Evolutionary conservation across 2,797 vertebrate species (phyloP).

Genomic region (Pseudochaenichthys georgianus): DNA sequence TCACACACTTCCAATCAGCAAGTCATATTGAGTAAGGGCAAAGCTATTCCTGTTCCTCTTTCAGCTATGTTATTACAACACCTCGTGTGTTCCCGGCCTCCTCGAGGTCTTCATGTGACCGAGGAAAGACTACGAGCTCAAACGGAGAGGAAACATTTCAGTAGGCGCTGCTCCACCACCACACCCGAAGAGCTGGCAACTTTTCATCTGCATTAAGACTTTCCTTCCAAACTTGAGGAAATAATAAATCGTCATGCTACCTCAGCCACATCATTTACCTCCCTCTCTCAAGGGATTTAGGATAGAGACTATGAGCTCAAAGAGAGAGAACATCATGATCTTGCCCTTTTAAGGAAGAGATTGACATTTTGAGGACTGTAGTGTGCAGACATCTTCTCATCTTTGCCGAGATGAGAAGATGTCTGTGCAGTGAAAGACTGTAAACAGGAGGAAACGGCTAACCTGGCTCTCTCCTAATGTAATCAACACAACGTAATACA

Average conservation of each 20-base stretch:
- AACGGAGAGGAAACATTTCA: slow-evolving; percentile 62
- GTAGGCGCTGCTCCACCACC: slow-evolving; percentile 38
- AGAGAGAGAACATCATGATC: not conserved
- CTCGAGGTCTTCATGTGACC: slow-evolving; percentile 70
- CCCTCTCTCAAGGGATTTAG: slow-evolving; percentile 35
- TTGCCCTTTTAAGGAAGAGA: slow-evolving; percentile 11
- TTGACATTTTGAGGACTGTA: slow-evolving; percentile 1
- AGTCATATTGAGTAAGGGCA: slow-evolving; percentile 68
- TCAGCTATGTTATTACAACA: slow-evolving; percentile 70
- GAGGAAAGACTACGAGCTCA: slow-evolving; percentile 63
- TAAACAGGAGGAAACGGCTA: not conserved
- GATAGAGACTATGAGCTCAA: not conserved
- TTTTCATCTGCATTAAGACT: slow-evolving; percentile 45
- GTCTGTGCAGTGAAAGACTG: not conserved
- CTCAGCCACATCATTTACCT: slow-evolving; percentile 23
- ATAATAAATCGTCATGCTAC: slow-evolving; percentile 34
- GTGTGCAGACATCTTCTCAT: not conserved
- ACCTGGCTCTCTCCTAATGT: not conserved
- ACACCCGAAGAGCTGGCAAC: slow-evolving; percentile 61
- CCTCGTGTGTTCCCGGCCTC: slow-evolving; percentile 71
- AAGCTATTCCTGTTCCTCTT: slow-evolving; percentile 73
- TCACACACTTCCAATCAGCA: slow-evolving; percentile 63
- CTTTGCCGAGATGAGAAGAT: not conserved
- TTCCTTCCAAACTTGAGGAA: slow-evolving; percentile 32
- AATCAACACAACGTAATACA: not conserved